Percentiles rank a stretch among this genome's conserved stretches.
phyloP scores from a whole-genome alignment of 2,113 vertebrate genomes.

The Paraplagusia blochii region DNA sequence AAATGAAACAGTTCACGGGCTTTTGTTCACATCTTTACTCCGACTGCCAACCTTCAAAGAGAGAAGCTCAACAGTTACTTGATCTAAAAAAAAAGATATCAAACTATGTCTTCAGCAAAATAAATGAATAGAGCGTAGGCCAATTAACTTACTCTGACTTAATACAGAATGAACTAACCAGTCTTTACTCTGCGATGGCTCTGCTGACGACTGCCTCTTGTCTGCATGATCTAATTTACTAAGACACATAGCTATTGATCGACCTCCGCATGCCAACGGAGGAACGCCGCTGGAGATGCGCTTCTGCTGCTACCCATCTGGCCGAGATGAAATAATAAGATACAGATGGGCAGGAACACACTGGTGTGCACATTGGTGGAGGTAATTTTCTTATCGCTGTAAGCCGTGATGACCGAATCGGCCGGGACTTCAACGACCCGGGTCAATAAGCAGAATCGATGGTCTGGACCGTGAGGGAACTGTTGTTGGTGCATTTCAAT shows the following conservation, averaged over 20 bases:
- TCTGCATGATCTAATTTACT: slow-evolving; percentile 75
- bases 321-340: slow-evolving; percentile 31
- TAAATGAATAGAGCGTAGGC: slow-evolving; percentile 26
- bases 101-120: slow-evolving; percentile 54
- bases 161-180: slow-evolving; percentile 68
- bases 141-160: slow-evolving; percentile 71
- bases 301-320: slow-evolving; percentile 52
- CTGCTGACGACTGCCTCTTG: slow-evolving; percentile 68
- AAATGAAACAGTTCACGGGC: too few species aligned
- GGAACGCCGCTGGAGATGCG: slow-evolving; percentile 56
- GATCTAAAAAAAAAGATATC: slow-evolving; percentile 51
- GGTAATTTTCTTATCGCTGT: slow-evolving; percentile 59
- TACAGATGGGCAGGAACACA: slow-evolving; percentile 6
- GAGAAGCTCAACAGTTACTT: too few species aligned
- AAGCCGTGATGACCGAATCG: slow-evolving; percentile 48
- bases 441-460: slow-evolving; percentile 63
- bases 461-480: slow-evolving; percentile 21
- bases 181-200: slow-evolving; percentile 60
- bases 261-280: slow-evolving; percentile 55
- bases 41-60: too few species aligned
- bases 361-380: not conserved
- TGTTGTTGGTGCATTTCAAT: slow-evolving; percentile 30
- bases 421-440: slow-evolving; percentile 35
- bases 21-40: too few species aligned
- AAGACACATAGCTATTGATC: slow-evolving; percentile 74